A percentile compares a stretch with the other conserved stretches of the same genome.
Evolutionary conservation across 2,113 vertebrate species (phyloP).

Genomic region (Athene noctua): DNA sequence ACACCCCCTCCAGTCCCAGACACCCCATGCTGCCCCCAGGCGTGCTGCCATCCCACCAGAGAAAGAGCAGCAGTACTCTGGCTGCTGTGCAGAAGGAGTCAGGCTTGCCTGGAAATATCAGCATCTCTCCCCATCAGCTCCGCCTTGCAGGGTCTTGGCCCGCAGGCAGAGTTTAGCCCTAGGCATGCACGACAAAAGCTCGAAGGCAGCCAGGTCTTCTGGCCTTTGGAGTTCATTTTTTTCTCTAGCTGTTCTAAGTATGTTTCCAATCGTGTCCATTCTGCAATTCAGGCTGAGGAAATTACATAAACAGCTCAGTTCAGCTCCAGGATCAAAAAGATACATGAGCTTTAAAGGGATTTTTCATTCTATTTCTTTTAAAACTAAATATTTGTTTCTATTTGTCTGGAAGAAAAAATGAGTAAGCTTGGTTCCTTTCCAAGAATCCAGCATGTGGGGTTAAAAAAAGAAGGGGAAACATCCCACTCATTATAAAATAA

Average conservation of each 20-base stretch:
- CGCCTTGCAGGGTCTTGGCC: accelerated
- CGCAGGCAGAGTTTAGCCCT: background rate
- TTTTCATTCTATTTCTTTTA: background rate
- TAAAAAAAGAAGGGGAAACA: constrained; percentile 5
- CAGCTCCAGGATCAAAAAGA: constrained; percentile 13
- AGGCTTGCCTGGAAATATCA: background rate
- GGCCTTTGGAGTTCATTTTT: background rate
- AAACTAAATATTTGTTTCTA: constrained; percentile 37
- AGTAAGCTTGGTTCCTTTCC: constrained; percentile 13
- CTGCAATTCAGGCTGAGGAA: background rate
- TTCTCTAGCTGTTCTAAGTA: background rate
- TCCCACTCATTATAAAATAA: constrained; percentile 4
- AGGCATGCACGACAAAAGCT: background rate
- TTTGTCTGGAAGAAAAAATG: constrained; percentile 25
- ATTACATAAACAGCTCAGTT: constrained; percentile 30
- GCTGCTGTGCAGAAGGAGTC: background rate
- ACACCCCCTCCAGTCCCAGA: background rate
- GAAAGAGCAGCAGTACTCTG: background rate
- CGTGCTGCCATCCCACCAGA: background rate
- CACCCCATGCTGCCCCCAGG: background rate
- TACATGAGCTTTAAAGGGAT: background rate
- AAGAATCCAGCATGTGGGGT: background rate
- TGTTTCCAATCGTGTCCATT: background rate
- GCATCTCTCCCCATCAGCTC: background rate
- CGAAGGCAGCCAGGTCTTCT: background rate